Evolutionary conservation across 2,888 invertebrate species (phyloP).

Genomic region (Abscondita cerata): DNA sequence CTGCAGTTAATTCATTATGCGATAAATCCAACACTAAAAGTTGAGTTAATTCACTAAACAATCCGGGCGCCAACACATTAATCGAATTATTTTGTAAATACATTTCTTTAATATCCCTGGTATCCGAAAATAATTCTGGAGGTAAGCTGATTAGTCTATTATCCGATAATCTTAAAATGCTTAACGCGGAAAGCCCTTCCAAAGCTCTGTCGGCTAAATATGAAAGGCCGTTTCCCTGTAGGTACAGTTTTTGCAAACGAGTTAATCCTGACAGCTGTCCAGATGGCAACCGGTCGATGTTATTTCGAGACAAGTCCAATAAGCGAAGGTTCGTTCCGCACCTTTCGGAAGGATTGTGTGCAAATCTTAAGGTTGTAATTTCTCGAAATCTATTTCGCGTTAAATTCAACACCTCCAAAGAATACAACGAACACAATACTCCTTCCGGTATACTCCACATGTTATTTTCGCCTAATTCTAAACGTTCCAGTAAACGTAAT

Average conservation of each 20-base stretch:
- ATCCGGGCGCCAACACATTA: slow-evolving; percentile 79
- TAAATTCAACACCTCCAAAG: slow-evolving; percentile 78
- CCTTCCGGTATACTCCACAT: slow-evolving; percentile 82
- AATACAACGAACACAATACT: slow-evolving; percentile 76
- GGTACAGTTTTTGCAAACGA: slow-evolving; percentile 74
- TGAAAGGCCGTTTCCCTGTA: slow-evolving; percentile 78
- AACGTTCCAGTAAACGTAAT: slow-evolving; percentile 72
- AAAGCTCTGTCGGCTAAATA: slow-evolving; percentile 80
- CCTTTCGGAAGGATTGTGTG: slow-evolving; percentile 66
- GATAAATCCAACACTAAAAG: slow-evolving; percentile 79
- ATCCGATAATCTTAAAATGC: slow-evolving; percentile 78
- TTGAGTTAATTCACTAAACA: slow-evolving; percentile 78
- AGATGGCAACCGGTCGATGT: slow-evolving; percentile 76
- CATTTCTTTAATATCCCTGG: slow-evolving; percentile 79
- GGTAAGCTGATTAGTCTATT: slow-evolving; percentile 83
- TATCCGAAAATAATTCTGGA: slow-evolving; percentile 81
- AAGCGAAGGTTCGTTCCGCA: slow-evolving; percentile 75
- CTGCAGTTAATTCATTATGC: slow-evolving; percentile 79
- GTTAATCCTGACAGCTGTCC: slow-evolving; percentile 74
- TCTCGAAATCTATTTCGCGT: slow-evolving; percentile 81
- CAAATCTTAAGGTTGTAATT: slow-evolving; percentile 75
- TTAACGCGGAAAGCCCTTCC: slow-evolving; percentile 75
- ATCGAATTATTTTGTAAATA: slow-evolving; percentile 84
- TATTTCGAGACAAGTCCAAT: slow-evolving; percentile 79
- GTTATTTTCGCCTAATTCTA: slow-evolving; percentile 81